Evolutionary conservation across 2,888 invertebrate genomes (phyloP).

Genomic region (Noctua janthe): DNA sequence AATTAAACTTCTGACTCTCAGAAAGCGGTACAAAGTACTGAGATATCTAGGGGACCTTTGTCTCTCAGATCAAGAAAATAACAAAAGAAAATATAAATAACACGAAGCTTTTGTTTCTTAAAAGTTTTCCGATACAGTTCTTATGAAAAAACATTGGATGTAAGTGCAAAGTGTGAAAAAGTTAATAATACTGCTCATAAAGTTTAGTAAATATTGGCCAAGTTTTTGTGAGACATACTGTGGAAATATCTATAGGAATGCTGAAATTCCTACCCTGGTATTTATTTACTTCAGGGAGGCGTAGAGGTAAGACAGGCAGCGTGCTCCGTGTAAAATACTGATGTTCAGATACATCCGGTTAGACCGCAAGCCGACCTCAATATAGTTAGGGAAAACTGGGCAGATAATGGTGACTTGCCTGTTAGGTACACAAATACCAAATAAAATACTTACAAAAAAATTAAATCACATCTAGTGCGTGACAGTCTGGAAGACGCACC

Average conservation of each 20-base stretch:
- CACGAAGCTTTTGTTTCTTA: not conserved
- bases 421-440: not conserved
- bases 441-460: not conserved
- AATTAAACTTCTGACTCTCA: not conserved
- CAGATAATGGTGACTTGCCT: not conserved
- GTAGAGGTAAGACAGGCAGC: not conserved
- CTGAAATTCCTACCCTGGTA: not conserved
- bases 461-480: not conserved
- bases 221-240: not conserved
- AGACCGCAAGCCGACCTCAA: not conserved
- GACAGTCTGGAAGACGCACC: not conserved
- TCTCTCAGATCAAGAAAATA: slow-evolving; percentile 5
- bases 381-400: not conserved
- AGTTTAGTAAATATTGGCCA: not conserved
- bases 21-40: not conserved
- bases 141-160: not conserved
- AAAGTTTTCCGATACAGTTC: not conserved
- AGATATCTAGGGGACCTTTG: not conserved
- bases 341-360: not conserved
- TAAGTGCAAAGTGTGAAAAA: not conserved
- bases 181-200: not conserved
- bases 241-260: not conserved
- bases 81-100: not conserved
- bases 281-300: not conserved
- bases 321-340: not conserved